Base-by-base conservation (phyloP, 2,888 invertebrate genomes). In the Orgyia antiqua region DNA sequence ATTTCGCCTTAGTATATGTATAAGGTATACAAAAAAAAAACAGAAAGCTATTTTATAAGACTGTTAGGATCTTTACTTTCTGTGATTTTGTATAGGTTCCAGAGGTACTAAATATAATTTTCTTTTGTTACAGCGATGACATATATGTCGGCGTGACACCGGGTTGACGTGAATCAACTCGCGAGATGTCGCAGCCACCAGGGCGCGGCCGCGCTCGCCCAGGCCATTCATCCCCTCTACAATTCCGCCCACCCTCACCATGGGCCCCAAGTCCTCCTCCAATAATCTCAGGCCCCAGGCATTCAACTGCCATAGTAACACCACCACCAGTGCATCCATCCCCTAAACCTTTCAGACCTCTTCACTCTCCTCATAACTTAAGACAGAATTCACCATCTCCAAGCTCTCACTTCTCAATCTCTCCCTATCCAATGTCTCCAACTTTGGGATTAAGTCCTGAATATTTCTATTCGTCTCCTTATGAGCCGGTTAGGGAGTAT, bases 201-300 rank as follows among this genome's bases (percentile, higher is more conserved):
- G 87, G 80, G 55, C 83, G 84, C 51, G 84, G 87, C 52, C 78
- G 86, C 72, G 75, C 72, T 61, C 73, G 73, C 46, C 74, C 78
- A 45, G 77, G 74, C 64, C 77, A 82, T 63, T 77, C 77, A 64
- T 86, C 87, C 60, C 91, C 91, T 28, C 88, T 90, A 43, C 89
- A 91, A 57, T 93, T 91, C 72, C 90, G 93, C 18, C 91, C 93
- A 17, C 90, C 92, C 8, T 93, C 93, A 19, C 93, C 94, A 27
- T 93, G 93, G 88, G 89, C 90, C 5, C 91, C 92, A 1, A 91
- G 92, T 48, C 92, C 93, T 1, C 92, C 92, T n/a, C 92, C 92
- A 2, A 88, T 91, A 39, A 89, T 91, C 53, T 89, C 91, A 27
- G 90, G 90, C 26, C 89, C 89, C 11, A 77, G 89, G 45, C 87